Conservation (phyloP, 2,888 invertebrate species). For the Apamea anceps region DNA sequence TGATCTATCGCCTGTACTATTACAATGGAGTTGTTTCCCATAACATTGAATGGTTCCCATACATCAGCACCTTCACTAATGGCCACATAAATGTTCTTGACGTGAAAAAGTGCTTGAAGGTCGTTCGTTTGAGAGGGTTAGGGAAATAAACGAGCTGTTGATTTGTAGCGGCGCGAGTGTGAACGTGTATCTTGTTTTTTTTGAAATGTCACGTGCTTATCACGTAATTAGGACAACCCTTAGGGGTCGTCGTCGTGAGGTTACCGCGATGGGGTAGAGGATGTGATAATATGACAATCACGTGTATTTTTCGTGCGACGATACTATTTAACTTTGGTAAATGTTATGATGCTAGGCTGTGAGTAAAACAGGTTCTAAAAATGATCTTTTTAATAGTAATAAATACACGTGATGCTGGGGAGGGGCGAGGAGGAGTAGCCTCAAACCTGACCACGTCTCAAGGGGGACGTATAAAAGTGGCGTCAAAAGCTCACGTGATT, state of each 20-base stretch:
- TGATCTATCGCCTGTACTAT: conserved; percentile 30
- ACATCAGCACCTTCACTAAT: conserved; percentile 54
- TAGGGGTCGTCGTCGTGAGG: neutral
- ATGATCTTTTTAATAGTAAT: neutral
- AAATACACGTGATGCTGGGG: neutral
- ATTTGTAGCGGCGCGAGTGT: conserved; percentile 10
- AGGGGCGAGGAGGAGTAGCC: neutral
- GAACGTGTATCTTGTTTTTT: neutral
- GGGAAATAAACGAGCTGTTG: conserved; percentile 39
- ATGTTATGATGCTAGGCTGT: too few species aligned
- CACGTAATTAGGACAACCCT: neutral
- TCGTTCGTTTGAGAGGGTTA: conserved; percentile 21
- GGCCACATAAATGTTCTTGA: conserved; percentile 53
- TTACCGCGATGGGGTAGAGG: neutral
- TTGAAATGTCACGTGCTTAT: neutral
- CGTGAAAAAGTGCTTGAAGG: conserved; percentile 42
- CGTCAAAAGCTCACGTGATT: neutral
- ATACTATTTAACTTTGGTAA: neutral
- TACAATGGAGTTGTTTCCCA: conserved; percentile 50
- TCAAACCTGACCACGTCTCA: neutral
- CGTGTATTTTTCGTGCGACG: neutral
- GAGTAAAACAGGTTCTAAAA: neutral
- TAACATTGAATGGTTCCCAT: conserved; percentile 45
- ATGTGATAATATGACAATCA: neutral
- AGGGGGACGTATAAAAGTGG: neutral